Conservation (phyloP, 1,140 invertebrate species). For the Aricia agestis region DNA sequence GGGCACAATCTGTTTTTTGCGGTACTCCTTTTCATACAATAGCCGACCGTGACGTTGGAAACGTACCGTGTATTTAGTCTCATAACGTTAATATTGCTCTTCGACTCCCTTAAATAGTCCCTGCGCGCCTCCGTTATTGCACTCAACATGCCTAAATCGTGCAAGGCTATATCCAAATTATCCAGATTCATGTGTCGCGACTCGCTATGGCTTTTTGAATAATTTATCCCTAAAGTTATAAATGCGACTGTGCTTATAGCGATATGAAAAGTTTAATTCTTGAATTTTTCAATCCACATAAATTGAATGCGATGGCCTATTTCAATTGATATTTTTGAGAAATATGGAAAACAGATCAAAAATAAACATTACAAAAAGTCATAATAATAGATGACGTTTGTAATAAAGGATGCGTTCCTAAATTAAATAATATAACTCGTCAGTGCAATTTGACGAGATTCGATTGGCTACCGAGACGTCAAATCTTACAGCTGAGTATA, state of each 20-base stretch:
- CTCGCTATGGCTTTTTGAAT: slow-evolving; percentile 58
- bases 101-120: slow-evolving; percentile 75
- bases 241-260: no score
- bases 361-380: slow-evolving; percentile 75
- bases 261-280: not conserved
- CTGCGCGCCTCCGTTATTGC: slow-evolving; percentile 75
- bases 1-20: slow-evolving; percentile 71
- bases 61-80: slow-evolving; percentile 76
- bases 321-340: not conserved
- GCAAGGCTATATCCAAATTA: slow-evolving; percentile 76
- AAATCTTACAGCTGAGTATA: no score
- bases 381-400: slow-evolving; percentile 62
- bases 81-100: slow-evolving; percentile 70
- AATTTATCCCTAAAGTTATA: slow-evolving; percentile 14
- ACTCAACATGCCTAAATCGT: slow-evolving; percentile 78
- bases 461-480: no score
- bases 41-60: slow-evolving; percentile 77
- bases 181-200: slow-evolving; percentile 66
- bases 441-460: no score
- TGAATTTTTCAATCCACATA: not conserved
- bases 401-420: no score
- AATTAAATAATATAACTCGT: no score
- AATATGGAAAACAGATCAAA: slow-evolving; percentile 57
- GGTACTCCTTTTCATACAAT: slow-evolving; percentile 71
- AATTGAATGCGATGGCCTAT: not conserved